Evolutionary conservation across 2,113 vertebrate genomes (phyloP), one percentile per base, ranked within the genome.

Genomic region (Cyphomyrus plagiostoma): DNA sequence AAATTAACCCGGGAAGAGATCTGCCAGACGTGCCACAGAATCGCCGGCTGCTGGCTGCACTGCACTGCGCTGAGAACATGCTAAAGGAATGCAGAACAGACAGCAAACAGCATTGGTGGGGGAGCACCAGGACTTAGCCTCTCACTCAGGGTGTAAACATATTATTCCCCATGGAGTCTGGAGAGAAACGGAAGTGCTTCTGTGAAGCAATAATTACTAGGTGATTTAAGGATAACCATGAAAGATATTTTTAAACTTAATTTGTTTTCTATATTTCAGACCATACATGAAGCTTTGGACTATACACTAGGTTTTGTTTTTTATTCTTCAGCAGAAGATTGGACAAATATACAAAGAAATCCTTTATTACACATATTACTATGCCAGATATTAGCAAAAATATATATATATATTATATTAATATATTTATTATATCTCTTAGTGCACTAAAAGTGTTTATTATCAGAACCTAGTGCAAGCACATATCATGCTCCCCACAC

Each of bases 131-230:
- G 19, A 62, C 77, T 50, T 86, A 39, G 53, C 87, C 90, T 86
- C 90, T 92, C 87, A 91, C 46, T 89, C 74, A 52, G 70, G 88
- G 88, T 84, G 89, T 92, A 92, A 93, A 92, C 91, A 93, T 30
- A 66, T n/a, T 39, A 89, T 91, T 92, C 91, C 91, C 91, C 19
- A 46, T 50, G 89, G 89, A 74, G 77, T 91, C 89, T 87, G 77
- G 87, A 80, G 89, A 83, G 89, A 91, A 92, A 88, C 89, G 89
- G 84, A 86, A 92, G 89, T 50, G 86, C 91, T 91, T 89, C 89
- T 87, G 89, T 89, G 87, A 56, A 87, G 15, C 90, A 89, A 87
- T 26, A 86, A 89, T 91, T 88, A 91, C 77, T 30, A 88, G 89
- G 58, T 90, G 90, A 91, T 85, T 86, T 87, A 86, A 89, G 88